Conservation (phyloP, 30 jellyfish, hydroid and myxozoan genomes). For the Aurelia aurita region DNA sequence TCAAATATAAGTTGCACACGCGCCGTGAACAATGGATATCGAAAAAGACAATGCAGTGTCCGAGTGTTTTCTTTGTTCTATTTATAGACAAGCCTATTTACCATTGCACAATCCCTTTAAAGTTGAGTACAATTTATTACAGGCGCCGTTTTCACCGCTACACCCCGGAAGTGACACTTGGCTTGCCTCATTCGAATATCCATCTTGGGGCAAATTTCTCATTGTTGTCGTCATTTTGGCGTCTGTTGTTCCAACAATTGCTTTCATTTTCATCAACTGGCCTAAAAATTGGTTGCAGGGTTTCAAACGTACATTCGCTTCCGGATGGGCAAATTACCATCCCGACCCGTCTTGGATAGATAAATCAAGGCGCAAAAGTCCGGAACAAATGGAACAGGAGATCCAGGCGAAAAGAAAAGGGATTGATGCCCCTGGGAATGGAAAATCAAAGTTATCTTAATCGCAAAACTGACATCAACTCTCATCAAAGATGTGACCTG, state of each 20-base stretch:
- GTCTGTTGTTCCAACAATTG: constrained; percentile 75
- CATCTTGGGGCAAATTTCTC: constrained; percentile 88
- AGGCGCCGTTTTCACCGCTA: constrained; percentile 85
- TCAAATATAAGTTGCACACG: too few relatives aligned
- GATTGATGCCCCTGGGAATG: constrained; percentile 21
- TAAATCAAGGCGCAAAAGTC: constrained; percentile 77
- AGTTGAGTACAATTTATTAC: neutral
- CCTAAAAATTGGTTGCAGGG: constrained; percentile 84
- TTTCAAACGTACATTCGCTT: constrained; percentile 66
- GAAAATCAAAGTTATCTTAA: constrained; percentile 43
- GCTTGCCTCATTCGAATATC: constrained; percentile 71
- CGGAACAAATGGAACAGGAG: constrained; percentile 75
- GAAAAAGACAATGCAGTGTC: too few relatives aligned
- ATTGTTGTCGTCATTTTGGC: constrained; percentile 64
- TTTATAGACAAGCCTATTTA: too few relatives aligned
- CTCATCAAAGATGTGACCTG: neutral
- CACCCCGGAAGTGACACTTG: constrained; percentile 85
- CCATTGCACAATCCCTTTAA: too few relatives aligned
- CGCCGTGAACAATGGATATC: too few relatives aligned
- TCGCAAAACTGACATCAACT: neutral
- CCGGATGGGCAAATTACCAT: constrained; percentile 67
- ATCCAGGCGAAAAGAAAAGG: constrained; percentile 41
- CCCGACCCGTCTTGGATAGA: constrained; percentile 93
- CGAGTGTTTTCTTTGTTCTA: too few relatives aligned
- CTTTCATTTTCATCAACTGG: constrained; percentile 75